These are phyloP conservation scores for Muschampia plurimacula DNA, from an alignment of 2,888 invertebrate genomes.

Conservation along the genomic window DNA sequence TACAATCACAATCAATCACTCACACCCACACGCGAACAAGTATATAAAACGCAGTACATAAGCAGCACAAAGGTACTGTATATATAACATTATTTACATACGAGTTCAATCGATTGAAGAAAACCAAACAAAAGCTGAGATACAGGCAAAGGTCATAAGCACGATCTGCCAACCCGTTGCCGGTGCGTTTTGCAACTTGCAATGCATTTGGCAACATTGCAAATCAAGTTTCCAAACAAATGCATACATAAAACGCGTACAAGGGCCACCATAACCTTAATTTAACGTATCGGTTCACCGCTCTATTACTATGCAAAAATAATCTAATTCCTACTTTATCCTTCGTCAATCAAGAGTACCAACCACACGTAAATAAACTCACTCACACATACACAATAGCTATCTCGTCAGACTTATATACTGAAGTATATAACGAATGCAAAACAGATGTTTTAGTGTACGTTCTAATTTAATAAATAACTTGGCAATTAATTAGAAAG, in stretches of 20 bases:
- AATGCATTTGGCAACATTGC: constrained; percentile 60
- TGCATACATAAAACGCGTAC: constrained; percentile 47
- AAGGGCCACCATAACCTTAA: constrained; percentile 17
- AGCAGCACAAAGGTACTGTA: constrained; percentile 42
- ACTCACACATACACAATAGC: constrained; percentile 52
- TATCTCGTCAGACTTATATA: constrained; percentile 52
- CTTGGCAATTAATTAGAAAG: constrained; percentile 57
- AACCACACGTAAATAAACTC: constrained; percentile 55
- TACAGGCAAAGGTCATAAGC: constrained; percentile 59
- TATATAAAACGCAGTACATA: constrained; percentile 48
- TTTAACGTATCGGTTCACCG: background rate
- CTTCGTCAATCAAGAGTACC: constrained; percentile 46
- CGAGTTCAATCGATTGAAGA: constrained; percentile 47
- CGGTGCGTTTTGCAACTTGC: constrained; percentile 43
- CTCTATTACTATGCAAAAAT: constrained; percentile 52
- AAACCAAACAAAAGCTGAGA: constrained; percentile 45
- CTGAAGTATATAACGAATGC: constrained; percentile 49
- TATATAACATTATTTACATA: constrained; percentile 42
- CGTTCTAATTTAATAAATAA: constrained; percentile 52
- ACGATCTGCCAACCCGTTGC: constrained; percentile 54
- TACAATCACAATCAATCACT: constrained; percentile 43
- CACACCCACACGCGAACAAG: constrained; percentile 52
- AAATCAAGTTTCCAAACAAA: constrained; percentile 64
- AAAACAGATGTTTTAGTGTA: constrained; percentile 52
- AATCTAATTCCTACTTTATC: constrained; percentile 48